Evolutionary conservation across 1,140 invertebrate species (phyloP), one percentile per base, ranked within the genome.

Genomic region (Dreissena polymorpha): DNA sequence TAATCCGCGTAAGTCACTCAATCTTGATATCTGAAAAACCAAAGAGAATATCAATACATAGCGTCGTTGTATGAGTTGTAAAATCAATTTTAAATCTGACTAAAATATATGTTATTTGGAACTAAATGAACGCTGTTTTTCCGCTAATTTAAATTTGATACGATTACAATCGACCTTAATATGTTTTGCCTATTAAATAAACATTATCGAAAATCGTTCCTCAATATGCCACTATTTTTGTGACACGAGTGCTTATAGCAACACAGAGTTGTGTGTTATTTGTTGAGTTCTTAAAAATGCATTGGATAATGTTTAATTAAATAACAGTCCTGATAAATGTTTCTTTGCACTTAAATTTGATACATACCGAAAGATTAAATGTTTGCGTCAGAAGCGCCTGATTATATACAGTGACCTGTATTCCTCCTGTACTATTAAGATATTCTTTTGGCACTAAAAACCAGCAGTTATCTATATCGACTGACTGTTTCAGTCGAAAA

Each of bases 401-500:
- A 50, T 83, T 83, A 39, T 68, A 83, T 0, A 68, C 71, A 21
- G 10, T 57, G 5, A 83, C 70, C 10, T 39, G 29, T 10, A 83
- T 57, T 29, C 8, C 29, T 10, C 39, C 80, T n/a, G 71, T 51
- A 14, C 18, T 55, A 69, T 74, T 68, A 13, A 83, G 23, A 7
- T 83, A 50, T 39, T 74, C 63, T 39, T 74, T 83, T 16, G 71
- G 71, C 0, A 75, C 64, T 7, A 83, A 23, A 69, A 83, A 83
- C 71, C 63, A 74, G 50, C 80, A 83, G 64, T 83, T 83, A 39
- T 83, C 71, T 2, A 83, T 55, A 23, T 83, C 71, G 8, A 81
- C 18, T 23, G 21, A 67, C 53, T 78, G 75, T 5, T 29, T 7
- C 6, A 67, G 18, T 16, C 63, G 75, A 39, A 67, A 78, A 49